Conservation (phyloP, 2,113 vertebrate species). For the Laticauda laticaudata region DNA sequence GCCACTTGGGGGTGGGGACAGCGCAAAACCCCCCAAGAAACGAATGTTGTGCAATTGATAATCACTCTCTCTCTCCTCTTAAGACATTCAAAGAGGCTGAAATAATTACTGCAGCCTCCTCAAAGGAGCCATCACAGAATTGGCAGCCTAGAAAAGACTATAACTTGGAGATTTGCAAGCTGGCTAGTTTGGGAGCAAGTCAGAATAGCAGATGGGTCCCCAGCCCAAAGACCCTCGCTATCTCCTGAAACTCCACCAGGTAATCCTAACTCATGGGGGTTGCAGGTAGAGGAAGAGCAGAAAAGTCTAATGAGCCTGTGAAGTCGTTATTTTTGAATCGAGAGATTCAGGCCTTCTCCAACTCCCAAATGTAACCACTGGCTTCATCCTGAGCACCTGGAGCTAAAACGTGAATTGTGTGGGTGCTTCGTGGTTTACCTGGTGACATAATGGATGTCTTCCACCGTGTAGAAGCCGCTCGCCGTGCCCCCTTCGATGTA, state of each 20-base stretch:
- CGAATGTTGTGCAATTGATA: background rate
- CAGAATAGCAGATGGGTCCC: background rate
- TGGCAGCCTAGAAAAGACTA: background rate
- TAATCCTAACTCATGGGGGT: background rate
- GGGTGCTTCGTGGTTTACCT: constrained; percentile 68
- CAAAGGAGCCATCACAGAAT: background rate
- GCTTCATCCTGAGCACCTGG: background rate
- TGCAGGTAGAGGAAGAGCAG: background rate
- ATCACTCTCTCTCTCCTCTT: background rate
- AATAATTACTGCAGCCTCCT: background rate
- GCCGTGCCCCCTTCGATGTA: constrained; percentile 95
- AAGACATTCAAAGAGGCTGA: background rate
- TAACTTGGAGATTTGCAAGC: background rate
- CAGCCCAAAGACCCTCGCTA: background rate
- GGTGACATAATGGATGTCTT: constrained; percentile 84
- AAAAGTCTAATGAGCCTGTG: background rate
- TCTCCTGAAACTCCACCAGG: background rate
- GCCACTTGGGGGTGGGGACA: background rate
- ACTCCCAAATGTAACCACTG: background rate
- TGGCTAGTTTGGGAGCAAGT: too few relatives aligned
- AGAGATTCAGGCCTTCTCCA: background rate
- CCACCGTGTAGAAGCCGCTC: constrained; percentile 95
- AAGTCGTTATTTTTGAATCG: background rate
- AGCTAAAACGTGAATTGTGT: accelerated
- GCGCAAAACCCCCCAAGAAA: background rate